Percentiles rank a stretch among this genome's conserved stretches.
phyloP scores from a whole-genome alignment of 2,113 vertebrate genomes.

The Astur gentilis region DNA sequence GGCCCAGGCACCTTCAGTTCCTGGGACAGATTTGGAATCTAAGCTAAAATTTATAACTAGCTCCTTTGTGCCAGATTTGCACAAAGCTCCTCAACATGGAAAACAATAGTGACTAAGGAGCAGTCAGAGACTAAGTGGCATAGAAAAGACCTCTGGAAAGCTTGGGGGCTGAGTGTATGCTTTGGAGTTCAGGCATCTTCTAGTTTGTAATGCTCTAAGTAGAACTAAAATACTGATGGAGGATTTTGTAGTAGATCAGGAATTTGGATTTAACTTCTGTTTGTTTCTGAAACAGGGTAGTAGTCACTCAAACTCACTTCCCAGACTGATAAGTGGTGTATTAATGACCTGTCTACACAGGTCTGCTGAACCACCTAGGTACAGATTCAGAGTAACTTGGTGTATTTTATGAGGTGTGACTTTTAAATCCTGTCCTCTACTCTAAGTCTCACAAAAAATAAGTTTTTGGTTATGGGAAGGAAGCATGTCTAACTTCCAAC shows the following conservation, averaged over 20 bases:
- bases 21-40: neutral
- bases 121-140: neutral
- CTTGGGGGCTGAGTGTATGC: neutral
- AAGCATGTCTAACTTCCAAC: neutral
- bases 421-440: neutral
- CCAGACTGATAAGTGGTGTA: neutral
- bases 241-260: neutral
- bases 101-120: neutral
- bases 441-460: neutral
- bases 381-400: neutral
- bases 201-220: neutral
- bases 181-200: neutral
- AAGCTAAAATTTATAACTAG: neutral
- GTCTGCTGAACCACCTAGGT: neutral
- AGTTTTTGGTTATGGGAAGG: neutral
- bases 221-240: neutral
- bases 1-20: neutral
- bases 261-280: constrained; percentile 3
- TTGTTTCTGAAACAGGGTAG: neutral
- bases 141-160: neutral
- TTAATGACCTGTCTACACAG: neutral
- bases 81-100: neutral
- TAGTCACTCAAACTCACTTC: neutral
- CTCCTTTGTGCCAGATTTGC: neutral
- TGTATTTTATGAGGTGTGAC: neutral